These are phyloP conservation scores for Orgyia antiqua DNA, from an alignment of 2,888 invertebrate species.

Conservation along the genomic window DNA sequence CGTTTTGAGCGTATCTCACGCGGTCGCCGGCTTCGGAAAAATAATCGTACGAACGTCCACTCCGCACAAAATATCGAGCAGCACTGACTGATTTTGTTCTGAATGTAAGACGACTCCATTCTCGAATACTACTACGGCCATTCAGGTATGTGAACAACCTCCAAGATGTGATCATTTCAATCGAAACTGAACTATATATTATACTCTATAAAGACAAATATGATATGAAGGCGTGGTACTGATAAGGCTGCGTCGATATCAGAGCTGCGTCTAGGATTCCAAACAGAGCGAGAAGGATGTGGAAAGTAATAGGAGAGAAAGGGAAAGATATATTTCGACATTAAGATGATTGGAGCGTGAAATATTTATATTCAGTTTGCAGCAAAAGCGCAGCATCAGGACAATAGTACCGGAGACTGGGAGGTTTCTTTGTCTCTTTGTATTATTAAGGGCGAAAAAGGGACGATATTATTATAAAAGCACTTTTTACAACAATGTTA, in stretches of 20 bases:
- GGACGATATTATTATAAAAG: conserved; percentile 17
- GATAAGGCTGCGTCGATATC: conserved; percentile 76
- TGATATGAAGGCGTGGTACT: conserved; percentile 34
- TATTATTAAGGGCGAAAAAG: conserved; percentile 22
- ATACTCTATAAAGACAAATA: conserved; percentile 36
- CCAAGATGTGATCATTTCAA: conserved; percentile 36
- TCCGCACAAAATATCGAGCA: conserved; percentile 28
- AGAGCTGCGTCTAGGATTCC: conserved; percentile 71
- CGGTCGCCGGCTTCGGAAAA: conserved; percentile 35
- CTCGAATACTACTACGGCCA: conserved; percentile 72
- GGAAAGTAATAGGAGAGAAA: conserved; percentile 23
- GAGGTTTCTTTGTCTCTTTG: conserved; percentile 26
- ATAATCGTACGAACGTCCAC: conserved; percentile 18
- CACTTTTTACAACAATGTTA: too few relatives aligned
- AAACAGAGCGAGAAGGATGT: conserved; percentile 44
- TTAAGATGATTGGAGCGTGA: conserved; percentile 71
- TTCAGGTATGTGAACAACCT: conserved; percentile 73
- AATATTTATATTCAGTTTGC: conserved; percentile 68
- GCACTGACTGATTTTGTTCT: conserved; percentile 32
- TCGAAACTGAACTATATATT: conserved; percentile 42
- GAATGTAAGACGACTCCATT: conserved; percentile 57
- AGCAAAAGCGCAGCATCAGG: conserved; percentile 58
- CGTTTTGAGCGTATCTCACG: conserved; percentile 36
- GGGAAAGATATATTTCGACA: conserved; percentile 44
- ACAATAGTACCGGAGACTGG: conserved; percentile 43